Base-by-base conservation (phyloP, 2,797 vertebrate species). In the Triplophysa bombifrons region DNA sequence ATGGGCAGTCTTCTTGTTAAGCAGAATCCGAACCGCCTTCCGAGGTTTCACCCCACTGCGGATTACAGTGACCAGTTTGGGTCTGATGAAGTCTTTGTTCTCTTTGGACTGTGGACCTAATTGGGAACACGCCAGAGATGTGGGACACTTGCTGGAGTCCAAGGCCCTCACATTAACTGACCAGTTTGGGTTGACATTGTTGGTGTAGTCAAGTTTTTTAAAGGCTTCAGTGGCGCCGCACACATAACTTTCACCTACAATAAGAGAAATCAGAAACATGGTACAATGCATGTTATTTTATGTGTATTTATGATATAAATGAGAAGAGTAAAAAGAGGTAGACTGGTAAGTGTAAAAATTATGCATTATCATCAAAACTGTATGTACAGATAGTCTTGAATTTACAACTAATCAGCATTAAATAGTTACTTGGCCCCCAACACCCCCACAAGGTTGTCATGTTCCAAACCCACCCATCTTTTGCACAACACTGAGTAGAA, bases 101-200 rank as follows among this genome's bases (percentile, higher is more conserved):
- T 98, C 97, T 19, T 94, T 95, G 85, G 87, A 82, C 53, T 87
- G 86, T 34, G 87, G 82, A 8, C 92, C 90, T 61, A 93, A 90
- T 88, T 95, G 98, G 87, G 93, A 87, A 66, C 94, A 99, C 82
- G 94, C 94, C 89, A 98, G 91, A 0, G 95, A 95, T 0, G 93
- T 92, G 78, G 95, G 95, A 1, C 94, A 92, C 5, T 95, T 93
- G 71, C 88, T 50, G n/a, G 92, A 90, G 1, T 90, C 74, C 2
- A 93, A 93, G 76, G 95, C 95, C 90, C 97, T 98, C 70, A 98
- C 96, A 1, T 98, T 99, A 86, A 98, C 96, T 0, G 96, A 98
- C 97, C 97, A 99, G 90, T 98, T 98, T 80, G 97, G 96, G 88
- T 97, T 97, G 86, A 98, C 93, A 48, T 98, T 99, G 93, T 98